Percentiles rank a stretch among this genome's conserved stretches.
These are phyloP conservation scores for Danio choprae DNA, from an alignment of 2,797 vertebrate genomes.

Conservation along the genomic window DNA sequence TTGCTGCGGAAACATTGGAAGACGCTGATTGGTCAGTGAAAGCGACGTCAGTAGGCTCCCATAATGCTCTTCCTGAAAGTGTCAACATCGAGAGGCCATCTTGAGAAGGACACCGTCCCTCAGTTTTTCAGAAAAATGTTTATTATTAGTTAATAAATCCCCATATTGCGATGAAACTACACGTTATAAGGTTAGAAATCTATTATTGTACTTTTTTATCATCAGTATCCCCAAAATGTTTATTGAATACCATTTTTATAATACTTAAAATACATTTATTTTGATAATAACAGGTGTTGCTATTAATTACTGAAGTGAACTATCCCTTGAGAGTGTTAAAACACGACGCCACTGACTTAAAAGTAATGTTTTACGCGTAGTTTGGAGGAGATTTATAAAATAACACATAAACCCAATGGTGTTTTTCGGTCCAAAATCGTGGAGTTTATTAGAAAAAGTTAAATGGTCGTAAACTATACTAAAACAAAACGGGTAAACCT, in stretches of 20 bases:
- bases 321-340: not conserved
- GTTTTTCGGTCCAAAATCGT: no score
- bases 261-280: not conserved
- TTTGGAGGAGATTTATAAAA: no score
- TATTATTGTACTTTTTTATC: not conserved
- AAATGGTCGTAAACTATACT: no score
- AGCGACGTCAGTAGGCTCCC: not conserved
- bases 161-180: not conserved
- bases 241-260: not conserved
- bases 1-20: not conserved
- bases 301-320: not conserved
- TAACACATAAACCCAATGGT: no score
- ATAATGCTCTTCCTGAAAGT: not conserved
- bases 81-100: not conserved
- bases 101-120: not conserved
- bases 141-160: not conserved
- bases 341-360: not conserved
- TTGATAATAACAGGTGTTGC: not conserved
- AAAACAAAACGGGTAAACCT: no score
- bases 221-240: not conserved
- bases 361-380: no score
- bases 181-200: not conserved
- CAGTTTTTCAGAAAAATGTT: not conserved
- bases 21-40: conserved; percentile 45
- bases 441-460: no score